Conservation (phyloP, 2,888 invertebrate genomes). For the Iselma pallidipennis region DNA sequence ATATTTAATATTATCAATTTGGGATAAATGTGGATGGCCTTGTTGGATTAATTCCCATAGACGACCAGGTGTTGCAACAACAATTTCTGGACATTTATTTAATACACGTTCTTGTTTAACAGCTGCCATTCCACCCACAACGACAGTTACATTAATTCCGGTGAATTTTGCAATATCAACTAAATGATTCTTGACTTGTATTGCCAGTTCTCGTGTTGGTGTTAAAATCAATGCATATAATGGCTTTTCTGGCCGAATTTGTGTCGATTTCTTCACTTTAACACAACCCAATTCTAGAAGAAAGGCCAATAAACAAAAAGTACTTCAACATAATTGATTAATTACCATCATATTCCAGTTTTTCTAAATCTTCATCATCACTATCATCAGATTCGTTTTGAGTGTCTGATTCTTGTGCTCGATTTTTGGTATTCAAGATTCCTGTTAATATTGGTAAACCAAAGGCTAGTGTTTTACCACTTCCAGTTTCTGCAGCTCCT, state of each 20-base stretch:
- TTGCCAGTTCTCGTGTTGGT: constrained; percentile 94
- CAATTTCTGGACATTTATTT: constrained; percentile 82
- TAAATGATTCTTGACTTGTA: constrained; percentile 91
- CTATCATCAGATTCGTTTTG: constrained; percentile 31
- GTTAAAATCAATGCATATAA: constrained; percentile 87
- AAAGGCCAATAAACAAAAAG: constrained; percentile 11
- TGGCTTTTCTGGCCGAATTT: constrained; percentile 56
- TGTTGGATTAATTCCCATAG: constrained; percentile 91
- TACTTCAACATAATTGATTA: background rate
- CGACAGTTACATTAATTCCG: constrained; percentile 73
- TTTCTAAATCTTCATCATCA: constrained; percentile 23
- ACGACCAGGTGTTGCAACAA: constrained; percentile 96
- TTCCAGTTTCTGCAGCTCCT: constrained; percentile 99
- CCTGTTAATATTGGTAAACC: constrained; percentile 91
- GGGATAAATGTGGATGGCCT: constrained; percentile 76
- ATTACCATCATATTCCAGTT: constrained; percentile 33
- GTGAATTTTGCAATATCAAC: constrained; percentile 79
- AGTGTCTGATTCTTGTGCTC: constrained; percentile 14
- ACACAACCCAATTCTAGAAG: constrained; percentile 64
- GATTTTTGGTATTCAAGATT: constrained; percentile 65
- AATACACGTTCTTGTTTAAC: constrained; percentile 93
- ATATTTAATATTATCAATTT: constrained; percentile 72
- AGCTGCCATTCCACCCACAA: constrained; percentile 93
- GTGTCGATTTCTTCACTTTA: constrained; percentile 61
- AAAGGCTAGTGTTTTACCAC: constrained; percentile 98